These are phyloP conservation scores for Yponomeuta plumbellus DNA, from an alignment of 2,888 invertebrate species.

Conservation along the genomic window DNA sequence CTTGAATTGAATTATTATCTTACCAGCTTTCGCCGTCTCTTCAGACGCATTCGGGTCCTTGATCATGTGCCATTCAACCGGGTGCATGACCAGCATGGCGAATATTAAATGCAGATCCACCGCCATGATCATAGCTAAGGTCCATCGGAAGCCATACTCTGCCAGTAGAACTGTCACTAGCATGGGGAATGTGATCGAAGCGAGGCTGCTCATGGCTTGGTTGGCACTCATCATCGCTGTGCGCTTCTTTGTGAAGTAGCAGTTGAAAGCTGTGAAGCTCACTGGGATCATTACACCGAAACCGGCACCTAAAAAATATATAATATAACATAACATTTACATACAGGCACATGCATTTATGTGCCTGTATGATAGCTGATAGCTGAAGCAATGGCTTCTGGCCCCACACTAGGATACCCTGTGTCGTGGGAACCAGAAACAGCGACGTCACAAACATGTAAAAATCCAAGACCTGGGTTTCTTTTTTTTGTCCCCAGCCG, in stretches of 20 bases:
- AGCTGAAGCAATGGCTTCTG: too few species aligned
- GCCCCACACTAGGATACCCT: too few species aligned
- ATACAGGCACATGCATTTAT: too few species aligned
- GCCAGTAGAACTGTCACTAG: constrained; percentile 77
- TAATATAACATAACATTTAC: too few species aligned
- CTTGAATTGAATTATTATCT: not conserved
- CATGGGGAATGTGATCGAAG: constrained; percentile 81
- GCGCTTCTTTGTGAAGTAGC: constrained; percentile 82
- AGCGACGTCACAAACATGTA: too few species aligned
- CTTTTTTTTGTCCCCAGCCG: too few species aligned
- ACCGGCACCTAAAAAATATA: constrained; percentile 75
- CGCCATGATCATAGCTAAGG: constrained; percentile 80
- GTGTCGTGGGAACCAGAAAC: too few species aligned
- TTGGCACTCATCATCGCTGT: constrained; percentile 85
- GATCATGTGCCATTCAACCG: constrained; percentile 83
- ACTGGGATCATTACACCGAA: constrained; percentile 85
- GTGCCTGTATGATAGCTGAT: too few species aligned
- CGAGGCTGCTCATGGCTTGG: constrained; percentile 82
- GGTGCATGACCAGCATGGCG: constrained; percentile 84
- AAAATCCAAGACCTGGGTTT: too few species aligned
- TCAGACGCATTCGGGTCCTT: constrained; percentile 23
- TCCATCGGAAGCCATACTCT: constrained; percentile 83
- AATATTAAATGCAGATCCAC: constrained; percentile 80
- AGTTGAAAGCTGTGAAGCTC: constrained; percentile 83
- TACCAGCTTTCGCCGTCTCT: not conserved